Conservation (phyloP, 2,797 vertebrate species). For the Spea hammondii region DNA sequence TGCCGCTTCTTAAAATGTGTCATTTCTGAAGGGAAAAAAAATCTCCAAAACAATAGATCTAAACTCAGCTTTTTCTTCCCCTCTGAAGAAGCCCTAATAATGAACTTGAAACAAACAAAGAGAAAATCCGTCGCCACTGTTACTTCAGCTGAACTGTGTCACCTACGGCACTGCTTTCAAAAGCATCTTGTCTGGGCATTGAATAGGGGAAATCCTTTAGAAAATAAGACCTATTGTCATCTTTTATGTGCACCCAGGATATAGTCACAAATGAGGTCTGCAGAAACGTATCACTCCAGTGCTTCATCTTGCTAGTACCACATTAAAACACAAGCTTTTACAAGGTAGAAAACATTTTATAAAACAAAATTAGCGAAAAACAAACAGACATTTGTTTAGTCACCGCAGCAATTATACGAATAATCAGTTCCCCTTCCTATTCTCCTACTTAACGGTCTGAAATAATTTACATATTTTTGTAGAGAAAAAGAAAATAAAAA, state of each 20-base stretch:
- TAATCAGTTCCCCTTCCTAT: no score
- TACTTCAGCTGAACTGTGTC: conserved; percentile 56
- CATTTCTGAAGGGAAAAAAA: conserved; percentile 7
- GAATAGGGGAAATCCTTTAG: conserved; percentile 44
- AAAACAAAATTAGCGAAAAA: conserved; percentile 9
- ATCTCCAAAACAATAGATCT: conserved; percentile 21
- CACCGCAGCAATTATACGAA: conserved; percentile 47
- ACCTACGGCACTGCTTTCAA: conserved; percentile 38
- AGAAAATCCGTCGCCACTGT: conserved; percentile 51
- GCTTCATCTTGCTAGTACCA: conserved; percentile 8
- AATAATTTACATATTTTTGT: no score
- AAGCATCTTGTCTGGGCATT: conserved; percentile 42
- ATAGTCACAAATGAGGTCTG: conserved; percentile 36
- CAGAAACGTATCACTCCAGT: conserved; percentile 12
- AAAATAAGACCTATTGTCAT: conserved; percentile 46
- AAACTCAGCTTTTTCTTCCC: conserved; percentile 29
- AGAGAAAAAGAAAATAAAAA: no score
- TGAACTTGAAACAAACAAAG: conserved; percentile 57
- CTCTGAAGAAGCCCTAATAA: conserved; percentile 48
- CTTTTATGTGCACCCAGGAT: conserved; percentile 26
- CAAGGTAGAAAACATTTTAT: conserved; percentile 1
- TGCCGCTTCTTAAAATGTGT: conserved; percentile 47
- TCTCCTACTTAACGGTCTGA: no score
- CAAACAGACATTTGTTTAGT: background rate
- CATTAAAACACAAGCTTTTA: conserved; percentile 12